Conservation (phyloP, 2,797 vertebrate species). For the Chaunax sp. region DNA sequence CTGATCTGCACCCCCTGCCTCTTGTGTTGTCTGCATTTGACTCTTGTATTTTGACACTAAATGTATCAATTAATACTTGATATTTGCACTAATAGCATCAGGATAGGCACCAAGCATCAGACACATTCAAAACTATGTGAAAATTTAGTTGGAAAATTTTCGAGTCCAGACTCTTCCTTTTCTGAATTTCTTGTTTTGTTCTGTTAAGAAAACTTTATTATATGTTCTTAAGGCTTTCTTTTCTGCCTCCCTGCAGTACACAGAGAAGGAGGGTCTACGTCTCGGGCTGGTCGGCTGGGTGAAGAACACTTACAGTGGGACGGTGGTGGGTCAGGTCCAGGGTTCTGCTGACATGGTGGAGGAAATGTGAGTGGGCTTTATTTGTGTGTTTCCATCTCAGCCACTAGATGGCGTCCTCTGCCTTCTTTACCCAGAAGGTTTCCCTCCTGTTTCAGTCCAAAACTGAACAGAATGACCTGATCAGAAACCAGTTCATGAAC, state of each 20-base stretch:
- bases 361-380: slow-evolving; percentile 87
- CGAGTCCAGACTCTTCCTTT: too few relatives aligned
- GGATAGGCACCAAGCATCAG: too few relatives aligned
- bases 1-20: too few relatives aligned
- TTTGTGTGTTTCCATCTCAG: too few relatives aligned
- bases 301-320: slow-evolving; percentile 90
- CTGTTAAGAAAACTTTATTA: neutral
- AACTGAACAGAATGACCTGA: neutral
- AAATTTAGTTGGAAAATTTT: too few relatives aligned
- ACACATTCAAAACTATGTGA: too few relatives aligned
- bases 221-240: neutral
- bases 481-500: neutral
- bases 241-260: slow-evolving; percentile 82
- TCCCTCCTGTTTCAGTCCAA: neutral
- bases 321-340: slow-evolving; percentile 91
- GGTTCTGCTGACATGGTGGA: slow-evolving; percentile 87
- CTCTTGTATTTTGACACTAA: neutral
- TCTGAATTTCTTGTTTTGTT: neutral
- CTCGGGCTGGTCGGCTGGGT: slow-evolving; percentile 93
- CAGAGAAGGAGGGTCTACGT: slow-evolving; percentile 88
- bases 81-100: too few relatives aligned
- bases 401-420: slow-evolving; percentile 34
- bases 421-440: slow-evolving; percentile 7
- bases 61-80: too few relatives aligned
- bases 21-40: too few relatives aligned